phyloP scores from a whole-genome alignment of 2,888 invertebrate genomes.

The Mycalesis mineus region DNA sequence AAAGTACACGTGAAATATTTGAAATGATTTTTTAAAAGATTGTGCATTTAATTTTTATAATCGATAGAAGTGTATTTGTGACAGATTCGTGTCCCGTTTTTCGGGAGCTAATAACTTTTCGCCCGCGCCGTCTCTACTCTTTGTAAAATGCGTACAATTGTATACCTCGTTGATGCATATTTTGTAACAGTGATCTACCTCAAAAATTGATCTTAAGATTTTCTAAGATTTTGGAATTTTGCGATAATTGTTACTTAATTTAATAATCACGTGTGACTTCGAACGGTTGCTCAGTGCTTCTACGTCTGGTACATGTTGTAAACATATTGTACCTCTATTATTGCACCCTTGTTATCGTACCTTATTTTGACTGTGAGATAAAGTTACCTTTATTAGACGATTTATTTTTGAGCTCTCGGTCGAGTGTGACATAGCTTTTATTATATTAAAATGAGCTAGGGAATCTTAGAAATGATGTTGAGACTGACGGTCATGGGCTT shows the following conservation, averaged over 20 bases:
- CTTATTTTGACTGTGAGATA: slow-evolving; percentile 68
- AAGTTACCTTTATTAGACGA: slow-evolving; percentile 70
- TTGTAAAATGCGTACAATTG: slow-evolving; percentile 63
- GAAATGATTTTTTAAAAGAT: too few species aligned
- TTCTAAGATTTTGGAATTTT: slow-evolving; percentile 68
- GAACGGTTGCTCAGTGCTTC: slow-evolving; percentile 68
- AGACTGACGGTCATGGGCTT: slow-evolving; percentile 76
- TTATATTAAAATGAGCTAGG: slow-evolving; percentile 63
- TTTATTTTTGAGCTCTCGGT: slow-evolving; percentile 66
- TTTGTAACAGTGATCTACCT: slow-evolving; percentile 74
- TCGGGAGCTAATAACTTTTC: slow-evolving; percentile 8
- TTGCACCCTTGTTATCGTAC: slow-evolving; percentile 55
- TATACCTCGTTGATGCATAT: slow-evolving; percentile 73
- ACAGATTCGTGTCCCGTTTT: slow-evolving; percentile 11
- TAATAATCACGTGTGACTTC: slow-evolving; percentile 65
- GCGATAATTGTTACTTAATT: slow-evolving; percentile 74
- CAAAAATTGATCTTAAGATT: slow-evolving; percentile 76
- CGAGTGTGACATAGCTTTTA: slow-evolving; percentile 62
- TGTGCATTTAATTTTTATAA: too few species aligned
- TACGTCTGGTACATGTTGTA: slow-evolving; percentile 57
- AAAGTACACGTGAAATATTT: too few species aligned
- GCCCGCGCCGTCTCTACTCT: slow-evolving; percentile 34
- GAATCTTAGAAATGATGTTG: slow-evolving; percentile 69
- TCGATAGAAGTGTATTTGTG: background rate
- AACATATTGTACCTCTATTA: slow-evolving; percentile 55